Percentiles rank a stretch among this genome's conserved stretches.
Evolutionary conservation across 2,113 vertebrate genomes (phyloP).

Genomic region (Dasyprocta punctata): DNA sequence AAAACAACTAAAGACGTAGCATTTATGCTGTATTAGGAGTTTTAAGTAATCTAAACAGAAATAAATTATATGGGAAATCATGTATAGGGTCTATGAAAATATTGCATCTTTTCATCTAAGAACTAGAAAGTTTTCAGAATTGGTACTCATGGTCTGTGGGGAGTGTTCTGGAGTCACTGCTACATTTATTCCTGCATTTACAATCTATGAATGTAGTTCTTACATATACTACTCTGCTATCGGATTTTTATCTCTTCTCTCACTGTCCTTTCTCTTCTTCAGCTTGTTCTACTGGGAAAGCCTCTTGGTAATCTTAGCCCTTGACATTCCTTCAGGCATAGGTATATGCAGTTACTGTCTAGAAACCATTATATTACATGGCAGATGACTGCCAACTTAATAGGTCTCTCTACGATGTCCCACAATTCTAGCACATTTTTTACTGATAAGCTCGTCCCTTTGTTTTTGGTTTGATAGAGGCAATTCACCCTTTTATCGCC

Average conservation of each 20-base stretch:
- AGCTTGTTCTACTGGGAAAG: background rate
- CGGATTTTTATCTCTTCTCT: background rate
- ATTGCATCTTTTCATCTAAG: background rate
- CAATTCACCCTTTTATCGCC: background rate
- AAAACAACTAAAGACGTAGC: background rate
- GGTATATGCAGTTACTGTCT: too few relatives aligned
- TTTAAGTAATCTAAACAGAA: background rate
- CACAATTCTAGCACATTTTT: background rate
- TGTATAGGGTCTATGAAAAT: background rate
- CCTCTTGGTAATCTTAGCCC: fast-evolving
- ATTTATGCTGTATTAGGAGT: background rate
- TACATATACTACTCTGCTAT: background rate
- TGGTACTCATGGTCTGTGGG: fast-evolving
- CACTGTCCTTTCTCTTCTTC: fast-evolving
- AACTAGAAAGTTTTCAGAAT: background rate
- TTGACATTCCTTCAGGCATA: background rate
- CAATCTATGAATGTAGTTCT: background rate
- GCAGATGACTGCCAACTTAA: too few relatives aligned
- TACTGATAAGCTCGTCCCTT: background rate
- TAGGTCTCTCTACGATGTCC: fast-evolving
- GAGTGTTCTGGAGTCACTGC: background rate
- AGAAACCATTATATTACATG: background rate
- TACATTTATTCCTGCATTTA: background rate
- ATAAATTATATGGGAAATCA: background rate
- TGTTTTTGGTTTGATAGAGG: background rate